phyloP scores from a whole-genome alignment of 2,888 invertebrate genomes.

The Tyria jacobaeae region DNA sequence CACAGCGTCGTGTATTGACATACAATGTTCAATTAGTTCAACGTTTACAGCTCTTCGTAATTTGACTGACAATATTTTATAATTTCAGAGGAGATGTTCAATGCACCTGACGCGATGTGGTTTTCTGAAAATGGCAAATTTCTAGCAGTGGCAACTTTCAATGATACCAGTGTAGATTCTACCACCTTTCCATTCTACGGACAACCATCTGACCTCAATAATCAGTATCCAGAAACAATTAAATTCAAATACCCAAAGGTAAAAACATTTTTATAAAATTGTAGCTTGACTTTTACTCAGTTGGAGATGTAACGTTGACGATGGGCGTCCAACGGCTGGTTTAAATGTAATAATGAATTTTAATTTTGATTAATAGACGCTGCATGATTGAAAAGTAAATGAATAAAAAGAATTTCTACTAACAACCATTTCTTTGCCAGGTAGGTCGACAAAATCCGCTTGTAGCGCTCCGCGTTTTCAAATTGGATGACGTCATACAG shows the following conservation, averaged over 20 bases:
- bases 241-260: slow-evolving; percentile 93
- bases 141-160: slow-evolving; percentile 90
- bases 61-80: background rate
- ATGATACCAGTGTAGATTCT: slow-evolving; percentile 89
- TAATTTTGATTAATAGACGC: background rate
- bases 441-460: slow-evolving; percentile 91
- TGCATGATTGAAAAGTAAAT: background rate
- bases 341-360: too few species aligned
- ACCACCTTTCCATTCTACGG: slow-evolving; percentile 90
- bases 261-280: slow-evolving; percentile 29
- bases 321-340: too few species aligned
- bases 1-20: background rate
- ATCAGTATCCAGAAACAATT: slow-evolving; percentile 90
- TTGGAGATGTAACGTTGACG: too few species aligned
- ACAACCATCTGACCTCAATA: slow-evolving; percentile 80
- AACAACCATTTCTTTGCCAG: slow-evolving; percentile 70
- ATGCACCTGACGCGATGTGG: slow-evolving; percentile 91
- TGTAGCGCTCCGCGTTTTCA: slow-evolving; percentile 89
- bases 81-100: slow-evolving; percentile 91
- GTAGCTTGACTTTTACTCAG: background rate
- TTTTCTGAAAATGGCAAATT: slow-evolving; percentile 90
- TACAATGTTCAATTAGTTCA: background rate
- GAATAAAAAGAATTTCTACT: background rate
- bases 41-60: background rate
- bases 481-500: slow-evolving; percentile 66